Evolutionary conservation across 2,888 invertebrate species (phyloP), one percentile per base, ranked within the genome.

Genomic region (Theodoxus fluviatilis): DNA sequence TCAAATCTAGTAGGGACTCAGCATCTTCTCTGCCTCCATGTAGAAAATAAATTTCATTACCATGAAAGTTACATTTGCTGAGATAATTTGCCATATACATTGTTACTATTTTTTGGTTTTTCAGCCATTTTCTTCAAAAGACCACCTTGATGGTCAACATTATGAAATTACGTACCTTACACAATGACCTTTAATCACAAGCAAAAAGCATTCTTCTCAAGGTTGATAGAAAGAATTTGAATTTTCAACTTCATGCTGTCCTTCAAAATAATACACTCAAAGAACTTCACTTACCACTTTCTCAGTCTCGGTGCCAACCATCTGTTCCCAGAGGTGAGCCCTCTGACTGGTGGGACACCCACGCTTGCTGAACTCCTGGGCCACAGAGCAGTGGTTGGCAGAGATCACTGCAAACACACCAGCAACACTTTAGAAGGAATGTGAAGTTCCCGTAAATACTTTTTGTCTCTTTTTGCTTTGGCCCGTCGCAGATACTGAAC

Each of bases 351-450:
- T 91, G 0, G 95, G 94, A 79, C 93, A 93, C 22, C 95, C 94
- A 76, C 91, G 91, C 88, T 96, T 96, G 15, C 95, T 88, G 86
- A 92, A 94, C 88, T 97, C 96, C 86, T 96, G 95, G 49, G 94
- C 93, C 43, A 95, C 90, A 0, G 96, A 95, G 0, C 95, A 93
- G 84, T 95, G 94, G 75, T 93, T 93, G 63, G 92, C 91, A 25
- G 90, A 90, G 18, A 94, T 88, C 22, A 96, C 93, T 88, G 77
- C 55, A 82, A 82, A 35, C 7, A 31, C 3, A 71, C 3, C 25
- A 49, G 3, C 49, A 6, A 22, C 3, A 49, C 25, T 9, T 4
- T 15, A 49, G 3, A 49, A 4, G 25, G 25, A 9, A 49, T 18
- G 2, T 49, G 49, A 12, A 49, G 7, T 3, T 22, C 3, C 18